A percentile compares a stretch with the other conserved stretches of the same genome.
These are phyloP conservation scores for Copidosoma floridanum DNA, from an alignment of 1,140 invertebrate species.

Conservation along the genomic window DNA sequence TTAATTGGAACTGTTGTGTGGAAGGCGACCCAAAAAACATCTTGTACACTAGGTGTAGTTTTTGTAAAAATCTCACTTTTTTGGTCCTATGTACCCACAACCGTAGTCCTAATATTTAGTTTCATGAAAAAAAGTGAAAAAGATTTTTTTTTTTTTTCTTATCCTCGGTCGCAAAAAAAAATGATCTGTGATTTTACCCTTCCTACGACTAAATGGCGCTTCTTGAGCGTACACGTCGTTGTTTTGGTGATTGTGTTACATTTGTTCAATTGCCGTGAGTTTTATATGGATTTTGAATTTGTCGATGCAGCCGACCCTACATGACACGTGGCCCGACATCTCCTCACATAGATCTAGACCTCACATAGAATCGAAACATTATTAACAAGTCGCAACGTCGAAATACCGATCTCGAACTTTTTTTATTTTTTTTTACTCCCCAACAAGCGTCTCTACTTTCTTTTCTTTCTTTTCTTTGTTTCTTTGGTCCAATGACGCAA, in stretches of 20 bases:
- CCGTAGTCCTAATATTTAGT: too few relatives aligned
- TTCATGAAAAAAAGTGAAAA: too few relatives aligned
- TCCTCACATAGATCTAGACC: not conserved
- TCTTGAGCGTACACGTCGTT: constrained; percentile 6
- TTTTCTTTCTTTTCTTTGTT: not conserved
- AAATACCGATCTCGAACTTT: not conserved
- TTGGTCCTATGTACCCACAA: too few relatives aligned
- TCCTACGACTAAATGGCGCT: not conserved
- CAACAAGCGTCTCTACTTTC: not conserved
- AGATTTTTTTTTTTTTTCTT: too few relatives aligned
- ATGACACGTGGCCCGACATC: too few relatives aligned
- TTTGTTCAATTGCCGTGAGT: too few relatives aligned
- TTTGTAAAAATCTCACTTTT: too few relatives aligned
- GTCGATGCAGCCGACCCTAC: not conserved
- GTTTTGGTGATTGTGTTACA: too few relatives aligned
- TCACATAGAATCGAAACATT: constrained; percentile 2
- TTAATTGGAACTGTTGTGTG: too few relatives aligned
- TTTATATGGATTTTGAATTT: too few relatives aligned
- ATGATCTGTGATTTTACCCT: not conserved
- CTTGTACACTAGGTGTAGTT: too few relatives aligned
- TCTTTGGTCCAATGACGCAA: not conserved
- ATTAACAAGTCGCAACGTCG: constrained; percentile 2
- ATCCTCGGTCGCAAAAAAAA: not conserved
- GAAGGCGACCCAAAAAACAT: too few relatives aligned
- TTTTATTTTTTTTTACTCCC: constrained; percentile 2